phyloP scores from a whole-genome alignment of 2,113 vertebrate genomes.

The Ariopsis seemanni region DNA sequence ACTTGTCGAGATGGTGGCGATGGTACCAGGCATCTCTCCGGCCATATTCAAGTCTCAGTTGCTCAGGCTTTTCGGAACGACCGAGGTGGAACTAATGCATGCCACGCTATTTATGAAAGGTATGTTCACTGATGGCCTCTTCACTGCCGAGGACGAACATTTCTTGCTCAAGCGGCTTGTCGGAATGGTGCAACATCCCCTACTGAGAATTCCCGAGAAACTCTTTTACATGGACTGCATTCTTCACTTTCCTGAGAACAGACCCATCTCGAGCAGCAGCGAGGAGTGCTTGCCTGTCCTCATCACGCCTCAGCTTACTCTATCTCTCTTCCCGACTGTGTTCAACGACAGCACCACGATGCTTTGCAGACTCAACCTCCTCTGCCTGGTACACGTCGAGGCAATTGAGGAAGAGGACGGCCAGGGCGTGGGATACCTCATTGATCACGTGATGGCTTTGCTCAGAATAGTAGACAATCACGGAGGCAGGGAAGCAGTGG shows the following conservation, averaged over 20 bases:
- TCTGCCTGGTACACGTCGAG: constrained; percentile 79
- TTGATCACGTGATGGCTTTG: constrained; percentile 74
- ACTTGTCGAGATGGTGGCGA: constrained; percentile 78
- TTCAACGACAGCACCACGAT: constrained; percentile 78
- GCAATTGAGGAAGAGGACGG: constrained; percentile 68
- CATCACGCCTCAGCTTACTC: constrained; percentile 73
- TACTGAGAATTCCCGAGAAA: constrained; percentile 69
- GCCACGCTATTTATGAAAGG: constrained; percentile 80
- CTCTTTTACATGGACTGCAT: constrained; percentile 85
- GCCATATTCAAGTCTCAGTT: constrained; percentile 83
- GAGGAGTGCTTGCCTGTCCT: constrained; percentile 80
- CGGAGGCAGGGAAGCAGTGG: constrained; percentile 62
- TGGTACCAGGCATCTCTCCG: constrained; percentile 79
- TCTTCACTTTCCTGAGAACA: constrained; percentile 86
- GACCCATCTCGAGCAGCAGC: constrained; percentile 73
- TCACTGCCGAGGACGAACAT: constrained; percentile 82
- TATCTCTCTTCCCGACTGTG: constrained; percentile 75
- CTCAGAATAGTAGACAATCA: constrained; percentile 69
- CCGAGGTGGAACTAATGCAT: constrained; percentile 77
- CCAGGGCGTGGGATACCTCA: constrained; percentile 70
- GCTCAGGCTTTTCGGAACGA: constrained; percentile 81
- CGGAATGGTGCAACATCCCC: constrained; percentile 80
- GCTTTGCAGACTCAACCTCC: constrained; percentile 78
- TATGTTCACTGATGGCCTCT: constrained; percentile 85
- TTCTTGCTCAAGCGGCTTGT: constrained; percentile 80